Evolutionary conservation across 1,140 invertebrate genomes (phyloP), one percentile per base, ranked within the genome.

Genomic region (Grapholita molesta): DNA sequence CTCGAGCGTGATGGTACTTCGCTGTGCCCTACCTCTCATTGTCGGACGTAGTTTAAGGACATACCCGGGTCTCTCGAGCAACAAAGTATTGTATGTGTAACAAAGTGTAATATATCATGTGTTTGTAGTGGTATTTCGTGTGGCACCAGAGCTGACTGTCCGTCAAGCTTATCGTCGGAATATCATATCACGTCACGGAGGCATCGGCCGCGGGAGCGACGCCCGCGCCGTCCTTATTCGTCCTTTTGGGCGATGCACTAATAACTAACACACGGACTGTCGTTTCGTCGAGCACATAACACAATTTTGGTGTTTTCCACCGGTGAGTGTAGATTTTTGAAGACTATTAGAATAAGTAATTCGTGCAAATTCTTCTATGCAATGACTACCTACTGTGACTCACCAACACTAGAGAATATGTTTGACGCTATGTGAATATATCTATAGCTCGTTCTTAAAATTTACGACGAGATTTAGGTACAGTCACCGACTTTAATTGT

Each of bases 161-260:
- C 72, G 74, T 78, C 73, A 75, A 61, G 66, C 68, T 72, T 82
- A 83, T 84, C 76, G 72, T 57, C 64, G 70, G 70, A 69, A 67
- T 70, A 61, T 61, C 55, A 73, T 70, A 82, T 82, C 76, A 70
- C 65, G 64, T 35, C 64, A 25, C 71, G 57, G 53, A 68, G 55
- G 53, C 68, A 74, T 73, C 74, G 71, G 69, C 69, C 57, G 69
- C 78, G 80, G 79, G 86, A 72, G 79, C 84, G 85, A 77, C 80
- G 88, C 69, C 86, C 87, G 74, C 77, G 38, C 21, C 80, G 86
- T 85, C 85, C 88, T 88, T 87, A 67, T 76, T 73, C 82, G 86
- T 84, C 88, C 88, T 88, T 85, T 79, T 77, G 73, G 77, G 71
- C 79, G 75, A 65, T 70, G 53, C 70, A 71, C 65, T 25, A 12